phyloP scores from a whole-genome alignment of 2,888 invertebrate species.

The Perizoma affinitatum region DNA sequence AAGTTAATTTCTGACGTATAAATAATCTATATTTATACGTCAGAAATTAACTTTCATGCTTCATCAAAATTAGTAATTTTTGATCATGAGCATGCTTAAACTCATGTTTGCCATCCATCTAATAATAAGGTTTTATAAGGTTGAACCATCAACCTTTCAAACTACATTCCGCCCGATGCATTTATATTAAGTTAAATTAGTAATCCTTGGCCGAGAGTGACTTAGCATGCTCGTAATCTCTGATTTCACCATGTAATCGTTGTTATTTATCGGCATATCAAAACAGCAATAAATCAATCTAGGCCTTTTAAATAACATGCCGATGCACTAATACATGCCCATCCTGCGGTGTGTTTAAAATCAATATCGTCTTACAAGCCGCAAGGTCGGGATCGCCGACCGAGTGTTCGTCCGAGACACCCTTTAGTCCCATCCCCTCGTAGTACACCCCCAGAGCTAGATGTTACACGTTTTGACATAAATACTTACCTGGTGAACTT shows the following conservation, averaged over 20 bases:
- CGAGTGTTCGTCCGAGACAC: constrained; percentile 57
- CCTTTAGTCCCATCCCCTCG: constrained; percentile 62
- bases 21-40: too few relatives aligned
- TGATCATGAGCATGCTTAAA: too few relatives aligned
- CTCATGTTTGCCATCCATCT: too few relatives aligned
- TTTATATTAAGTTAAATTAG: too few relatives aligned
- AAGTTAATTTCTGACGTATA: too few relatives aligned
- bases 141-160: too few relatives aligned
- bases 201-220: not conserved
- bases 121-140: too few relatives aligned
- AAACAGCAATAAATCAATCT: not conserved
- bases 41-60: too few relatives aligned
- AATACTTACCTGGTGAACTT: constrained; percentile 74
- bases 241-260: not conserved
- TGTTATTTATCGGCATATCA: not conserved
- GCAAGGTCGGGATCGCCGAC: constrained; percentile 57
- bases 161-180: too few relatives aligned
- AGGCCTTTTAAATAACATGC: not conserved
- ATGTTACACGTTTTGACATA: constrained; percentile 73
- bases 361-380: constrained; percentile 65
- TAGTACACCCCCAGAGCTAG: constrained; percentile 61
- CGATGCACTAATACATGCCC: constrained; percentile 18
- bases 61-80: too few relatives aligned
- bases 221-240: not conserved
- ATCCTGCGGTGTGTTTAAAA: constrained; percentile 53